phyloP scores from a whole-genome alignment of 2,113 vertebrate genomes.

The Engystomops pustulosus region DNA sequence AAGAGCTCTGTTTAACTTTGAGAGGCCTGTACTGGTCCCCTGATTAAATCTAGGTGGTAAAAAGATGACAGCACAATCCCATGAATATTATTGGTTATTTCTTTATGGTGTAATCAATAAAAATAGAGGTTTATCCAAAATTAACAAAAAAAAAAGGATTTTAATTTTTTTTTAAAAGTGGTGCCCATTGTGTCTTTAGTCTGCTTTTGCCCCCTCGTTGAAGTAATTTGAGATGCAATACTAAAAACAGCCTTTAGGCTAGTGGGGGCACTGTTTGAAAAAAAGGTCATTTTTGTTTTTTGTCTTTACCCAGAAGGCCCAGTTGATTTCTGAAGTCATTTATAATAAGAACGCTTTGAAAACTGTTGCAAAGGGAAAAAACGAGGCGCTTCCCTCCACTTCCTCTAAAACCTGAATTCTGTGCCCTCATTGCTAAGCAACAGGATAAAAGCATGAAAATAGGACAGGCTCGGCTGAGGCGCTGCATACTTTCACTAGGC shows the following conservation, averaged over 20 bases:
- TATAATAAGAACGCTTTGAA: background rate
- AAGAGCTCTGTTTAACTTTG: background rate
- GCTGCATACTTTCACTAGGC: background rate
- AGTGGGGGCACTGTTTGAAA: background rate
- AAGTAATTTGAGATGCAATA: background rate
- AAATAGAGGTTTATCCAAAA: too few species aligned
- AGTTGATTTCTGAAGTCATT: background rate
- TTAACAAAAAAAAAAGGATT: too few species aligned
- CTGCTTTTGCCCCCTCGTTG: background rate
- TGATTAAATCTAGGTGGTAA: too few species aligned
- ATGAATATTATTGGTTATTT: background rate
- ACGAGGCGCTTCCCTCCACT: background rate
- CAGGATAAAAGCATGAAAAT: conserved; percentile 19
- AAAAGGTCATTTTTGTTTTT: background rate
- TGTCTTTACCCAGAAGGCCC: background rate
- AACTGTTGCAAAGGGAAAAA: background rate
- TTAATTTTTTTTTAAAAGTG: too few species aligned
- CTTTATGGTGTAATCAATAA: too few species aligned
- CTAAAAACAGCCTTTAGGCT: background rate
- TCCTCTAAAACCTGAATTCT: background rate
- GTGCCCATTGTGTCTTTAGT: too few species aligned
- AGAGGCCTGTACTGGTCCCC: too few species aligned
- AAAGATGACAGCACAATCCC: background rate
- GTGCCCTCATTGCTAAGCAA: conserved; percentile 10
- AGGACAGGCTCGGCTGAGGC: background rate